phyloP scores from a whole-genome alignment of 2,888 invertebrate genomes.

The Trissolcus japonicus region DNA sequence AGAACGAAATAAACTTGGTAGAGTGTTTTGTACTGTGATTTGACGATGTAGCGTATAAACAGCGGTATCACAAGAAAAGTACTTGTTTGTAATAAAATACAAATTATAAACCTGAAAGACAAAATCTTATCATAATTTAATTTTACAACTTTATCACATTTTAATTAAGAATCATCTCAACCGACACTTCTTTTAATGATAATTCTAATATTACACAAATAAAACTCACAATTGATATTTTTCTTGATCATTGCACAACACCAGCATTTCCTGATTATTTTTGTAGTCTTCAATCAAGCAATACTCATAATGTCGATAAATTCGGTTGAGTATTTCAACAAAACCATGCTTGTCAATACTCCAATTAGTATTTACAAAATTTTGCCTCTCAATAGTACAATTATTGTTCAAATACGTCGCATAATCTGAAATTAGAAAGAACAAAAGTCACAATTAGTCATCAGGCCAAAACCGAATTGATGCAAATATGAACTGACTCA shows the following conservation, averaged over 20 bases:
- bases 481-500: no score
- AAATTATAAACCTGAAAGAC: slow-evolving; percentile 28
- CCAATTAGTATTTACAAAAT: slow-evolving; percentile 26
- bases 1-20: slow-evolving; percentile 30
- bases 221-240: slow-evolving; percentile 12
- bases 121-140: neutral
- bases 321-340: slow-evolving; percentile 1
- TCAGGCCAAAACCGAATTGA: neutral
- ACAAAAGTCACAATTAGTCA: neutral
- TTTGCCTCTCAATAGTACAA: slow-evolving; percentile 14
- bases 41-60: slow-evolving; percentile 17
- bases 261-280: slow-evolving; percentile 8
- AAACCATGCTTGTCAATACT: neutral
- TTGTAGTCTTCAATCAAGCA: slow-evolving; percentile 17
- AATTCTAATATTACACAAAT: no score
- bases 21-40: slow-evolving; percentile 13
- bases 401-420: slow-evolving; percentile 21
- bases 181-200: no score
- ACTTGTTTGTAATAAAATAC: slow-evolving; percentile 36
- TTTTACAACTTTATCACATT: neutral
- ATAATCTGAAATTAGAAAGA: slow-evolving; percentile 16
- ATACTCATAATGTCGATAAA: slow-evolving; percentile 14
- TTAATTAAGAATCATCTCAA: no score
- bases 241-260: slow-evolving; percentile 13
- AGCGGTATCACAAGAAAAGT: slow-evolving; percentile 30